Base-by-base conservation (phyloP, 92 coral and sea anemone genomes). In the Phenganax stokvisi region DNA sequence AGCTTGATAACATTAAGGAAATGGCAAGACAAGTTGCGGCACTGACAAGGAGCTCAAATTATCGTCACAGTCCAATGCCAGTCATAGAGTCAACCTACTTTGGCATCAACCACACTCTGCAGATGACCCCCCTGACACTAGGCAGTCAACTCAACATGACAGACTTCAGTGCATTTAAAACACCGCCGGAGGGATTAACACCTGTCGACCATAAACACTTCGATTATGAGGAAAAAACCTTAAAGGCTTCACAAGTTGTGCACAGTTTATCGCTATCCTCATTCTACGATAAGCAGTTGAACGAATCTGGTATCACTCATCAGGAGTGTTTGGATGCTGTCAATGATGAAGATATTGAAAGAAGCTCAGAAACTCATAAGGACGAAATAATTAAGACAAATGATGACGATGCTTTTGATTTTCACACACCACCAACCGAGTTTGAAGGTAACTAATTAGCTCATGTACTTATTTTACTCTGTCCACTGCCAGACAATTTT, bases 21-120 rank as follows among this genome's bases (percentile, higher is more conserved):
- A 96, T 96, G 99, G 99, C 99, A 54, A 76, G 99, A 59, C 99
- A 96, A 76, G 81, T 96, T 10, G 99, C 99, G 61, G 99, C 99
- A 63, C 85, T 96, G 75, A 92, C 99, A 56, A 92, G 91, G 71
- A 81, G 55, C 27, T 57, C 88, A 12, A 91, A 85, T 61, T 90
- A 88, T 64, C 74, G 74, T 11, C 57, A 64, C 57, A 51, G 81
- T 27, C 81, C 71, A 59, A 61, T 61, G 15, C 57, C 81, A 77
- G 72, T 54, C 31, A 77, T 60, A 62, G 81, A 77, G 57, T 59
- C 55, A 6, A 13, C 81, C 1, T 61, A 59, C 25, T 62, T 63
- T 30, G 74, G 74, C 51, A 79, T 51, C 29, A 79, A 65, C 62
- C 83, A 79, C 61, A 27, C 83, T 6, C 83, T 79, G 3, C 83